These are phyloP conservation scores for Diplosoma virens DNA, from an alignment of 23 tunicate species.

Conservation along the genomic window DNA sequence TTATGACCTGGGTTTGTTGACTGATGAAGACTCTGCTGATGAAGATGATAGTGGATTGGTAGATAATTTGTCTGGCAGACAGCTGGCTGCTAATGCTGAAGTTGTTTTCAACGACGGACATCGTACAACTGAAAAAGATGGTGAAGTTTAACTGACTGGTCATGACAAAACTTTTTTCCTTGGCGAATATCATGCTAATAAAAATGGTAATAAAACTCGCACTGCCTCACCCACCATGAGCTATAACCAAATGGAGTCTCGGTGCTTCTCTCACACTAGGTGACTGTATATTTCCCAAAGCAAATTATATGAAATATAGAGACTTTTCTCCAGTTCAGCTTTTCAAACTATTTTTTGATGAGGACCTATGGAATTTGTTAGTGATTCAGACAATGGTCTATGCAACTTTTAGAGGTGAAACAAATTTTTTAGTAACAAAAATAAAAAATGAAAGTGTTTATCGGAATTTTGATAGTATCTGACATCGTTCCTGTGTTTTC, in stretches of 20 bases:
- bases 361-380: neutral
- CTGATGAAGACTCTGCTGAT: no score
- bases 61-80: no score
- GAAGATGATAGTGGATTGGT: no score
- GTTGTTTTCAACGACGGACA: no score
- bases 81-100: no score
- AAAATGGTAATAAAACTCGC: no score
- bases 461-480: conserved; percentile 4
- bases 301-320: neutral
- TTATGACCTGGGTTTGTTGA: no score
- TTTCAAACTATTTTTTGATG: conserved; percentile 4
- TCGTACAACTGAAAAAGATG: no score
- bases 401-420: neutral
- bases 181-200: no score
- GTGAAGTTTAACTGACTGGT: no score
- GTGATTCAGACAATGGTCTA: neutral
- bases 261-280: neutral
- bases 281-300: conserved; percentile 7
- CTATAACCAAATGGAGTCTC: conserved; percentile 1
- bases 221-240: no score
- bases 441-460: neutral
- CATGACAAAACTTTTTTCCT: no score
- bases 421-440: neutral
- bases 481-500: conserved; percentile 7
- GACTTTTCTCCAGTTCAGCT: conserved; percentile 12